Evolutionary conservation across 2,113 vertebrate genomes (phyloP).

Genomic region (Sylvia atricapilla): DNA sequence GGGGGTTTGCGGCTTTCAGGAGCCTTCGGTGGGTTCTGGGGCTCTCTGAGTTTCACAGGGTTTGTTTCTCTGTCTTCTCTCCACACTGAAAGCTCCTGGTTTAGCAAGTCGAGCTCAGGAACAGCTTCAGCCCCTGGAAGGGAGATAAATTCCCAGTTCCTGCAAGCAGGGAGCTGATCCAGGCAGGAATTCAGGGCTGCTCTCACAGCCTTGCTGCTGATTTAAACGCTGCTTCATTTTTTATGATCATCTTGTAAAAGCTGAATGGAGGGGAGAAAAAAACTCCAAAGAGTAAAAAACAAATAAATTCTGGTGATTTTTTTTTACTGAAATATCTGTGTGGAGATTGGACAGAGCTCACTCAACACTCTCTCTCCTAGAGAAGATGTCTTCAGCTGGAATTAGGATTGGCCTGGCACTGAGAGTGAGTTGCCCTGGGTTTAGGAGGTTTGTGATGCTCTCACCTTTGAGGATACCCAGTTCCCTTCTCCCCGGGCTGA

Average conservation of each 20-base stretch:
- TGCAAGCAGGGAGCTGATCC: neutral
- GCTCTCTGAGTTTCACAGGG: neutral
- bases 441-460: neutral
- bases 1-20: neutral
- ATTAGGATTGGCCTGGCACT: neutral
- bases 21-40: neutral
- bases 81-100: neutral
- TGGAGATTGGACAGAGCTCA: neutral
- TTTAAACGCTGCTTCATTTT: neutral
- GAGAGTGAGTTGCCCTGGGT: neutral
- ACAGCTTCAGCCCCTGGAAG: neutral
- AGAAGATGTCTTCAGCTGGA: neutral
- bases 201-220: neutral
- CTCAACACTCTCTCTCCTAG: neutral
- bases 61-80: neutral
- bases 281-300: neutral
- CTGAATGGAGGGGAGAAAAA: accelerated
- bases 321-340: neutral
- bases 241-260: neutral
- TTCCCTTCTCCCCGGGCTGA: neutral
- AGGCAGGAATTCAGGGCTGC: neutral
- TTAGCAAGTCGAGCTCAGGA: neutral
- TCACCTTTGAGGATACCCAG: neutral
- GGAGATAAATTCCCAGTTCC: neutral
- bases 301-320: neutral